Evolutionary conservation across 2,797 vertebrate genomes (phyloP), one percentile per base, ranked within the genome.

Genomic region (Alfaro cultratus): DNA sequence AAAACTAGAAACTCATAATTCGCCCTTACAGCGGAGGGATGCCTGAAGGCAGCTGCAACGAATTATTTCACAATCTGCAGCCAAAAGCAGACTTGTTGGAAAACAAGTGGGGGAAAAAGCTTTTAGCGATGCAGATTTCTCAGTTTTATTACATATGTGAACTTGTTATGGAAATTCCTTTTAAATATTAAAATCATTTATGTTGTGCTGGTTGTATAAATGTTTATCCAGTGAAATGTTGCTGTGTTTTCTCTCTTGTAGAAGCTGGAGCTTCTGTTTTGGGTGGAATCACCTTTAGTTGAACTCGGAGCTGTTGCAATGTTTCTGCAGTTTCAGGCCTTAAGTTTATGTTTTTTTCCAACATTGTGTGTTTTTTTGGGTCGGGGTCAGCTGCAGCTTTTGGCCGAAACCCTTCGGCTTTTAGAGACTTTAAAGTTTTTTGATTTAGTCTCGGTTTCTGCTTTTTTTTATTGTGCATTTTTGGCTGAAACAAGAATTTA

Each of bases 261-360:
- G 16, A 47, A 11, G 29, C 77, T 67, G 16, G 55, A 2, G 29
- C n/a, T 64, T 53, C 78, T 75, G 73, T 43, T 1, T 68, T 23
- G 71, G 18, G 74, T n/a, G n/a, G 75, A 81, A 73, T 34, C 18
- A 39, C 64, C 64, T 41, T 1, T 39, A 41, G 21, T 5, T 68
- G 1, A 82, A 83, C 60, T 74, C 53, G 62, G 71, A n/a, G 62
- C 8, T 1, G 55, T 15, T 60, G 23, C 4, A 13, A n/a, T 12
- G 77, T 21, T 82, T 83, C 78, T 85, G 87, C 77, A 78, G 87
- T 80, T 8, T 36, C 55, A 29, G 81, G 68, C 77, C 64, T 7
- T 5, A 29, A 84, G 84, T 88, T 85, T 83, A 83, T 87, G n/a
- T 7, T 71, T 51, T 46, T 71, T 70, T 71, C 68, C 41, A 45